Evolutionary conservation across 2,797 vertebrate genomes (phyloP).

Genomic region (Ficedula albicollis): DNA sequence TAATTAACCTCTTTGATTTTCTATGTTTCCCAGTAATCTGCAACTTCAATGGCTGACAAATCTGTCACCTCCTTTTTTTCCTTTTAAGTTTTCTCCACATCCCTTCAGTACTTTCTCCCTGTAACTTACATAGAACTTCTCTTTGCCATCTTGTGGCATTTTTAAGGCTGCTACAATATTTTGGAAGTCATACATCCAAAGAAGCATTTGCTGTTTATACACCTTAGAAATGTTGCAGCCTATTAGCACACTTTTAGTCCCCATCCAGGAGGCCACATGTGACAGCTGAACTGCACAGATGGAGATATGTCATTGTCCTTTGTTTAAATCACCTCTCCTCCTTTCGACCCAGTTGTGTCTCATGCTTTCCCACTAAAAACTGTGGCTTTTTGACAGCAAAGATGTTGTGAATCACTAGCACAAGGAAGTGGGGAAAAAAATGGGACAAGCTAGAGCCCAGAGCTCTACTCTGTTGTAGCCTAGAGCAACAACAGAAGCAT

Average conservation of each 20-base stretch:
- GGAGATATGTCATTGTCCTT: not conserved
- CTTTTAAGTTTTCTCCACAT: not conserved
- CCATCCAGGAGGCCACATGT: not conserved
- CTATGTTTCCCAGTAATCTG: not conserved
- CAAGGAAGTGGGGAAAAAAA: not conserved
- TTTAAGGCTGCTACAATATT: not conserved
- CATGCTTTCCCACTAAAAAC: conserved; percentile 6
- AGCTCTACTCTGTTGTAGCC: not conserved
- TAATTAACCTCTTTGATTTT: not conserved
- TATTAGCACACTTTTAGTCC: not conserved
- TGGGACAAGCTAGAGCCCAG: not conserved
- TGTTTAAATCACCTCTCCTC: conserved; percentile 23
- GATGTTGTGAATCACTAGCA: not conserved
- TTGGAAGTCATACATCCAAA: not conserved
- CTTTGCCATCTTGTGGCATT: not conserved
- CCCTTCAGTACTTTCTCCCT: not conserved
- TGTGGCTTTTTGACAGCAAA: conserved; percentile 23
- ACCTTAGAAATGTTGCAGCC: not conserved
- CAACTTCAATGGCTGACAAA: not conserved
- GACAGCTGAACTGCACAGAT: conserved; percentile 43
- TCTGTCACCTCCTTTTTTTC: not conserved
- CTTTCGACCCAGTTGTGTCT: not conserved
- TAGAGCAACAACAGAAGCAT: conserved; percentile 4
- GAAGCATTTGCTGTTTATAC: not conserved
- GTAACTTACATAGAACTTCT: not conserved